Base-by-base conservation (phyloP, 2,113 vertebrate genomes). In the Mesocricetus auratus region DNA sequence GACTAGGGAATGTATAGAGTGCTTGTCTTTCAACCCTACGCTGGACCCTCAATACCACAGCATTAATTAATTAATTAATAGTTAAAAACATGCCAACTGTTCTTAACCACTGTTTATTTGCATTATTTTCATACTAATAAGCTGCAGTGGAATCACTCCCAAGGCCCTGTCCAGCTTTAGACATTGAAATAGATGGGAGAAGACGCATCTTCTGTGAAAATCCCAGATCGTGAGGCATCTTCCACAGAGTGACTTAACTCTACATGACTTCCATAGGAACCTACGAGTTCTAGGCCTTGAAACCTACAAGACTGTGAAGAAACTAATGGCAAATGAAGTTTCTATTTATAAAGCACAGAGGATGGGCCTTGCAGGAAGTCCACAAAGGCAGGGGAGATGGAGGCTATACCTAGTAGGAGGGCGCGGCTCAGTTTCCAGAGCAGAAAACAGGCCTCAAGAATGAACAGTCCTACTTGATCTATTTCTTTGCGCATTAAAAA, bases 281-380 rank as follows among this genome's bases (percentile, higher is more conserved):
- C 68, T 50, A 3, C 47, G 13, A 47, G 39, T 71, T 31, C 87
- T 78, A 86, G 17, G 5, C 60, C 78, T 24, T 71, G 33, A 92
- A 90, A 92, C 1, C 31, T 90, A 88, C 74, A 79, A 62, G 86
- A 39, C 31, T 75, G 21, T 87, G n/a, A 53, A 42, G 17, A 85
- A 75, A 42, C 39, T 68, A 90, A 50, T 45, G 50, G 39, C 17
- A 91, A 94, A 64, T 50, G 50, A 90, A 75, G 24, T 68, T 96
- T 96, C 85, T 71, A 45, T 90, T 88, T 26, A 58, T 16, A 85
- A 90, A 56, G 36, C 62, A 93, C 60, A 74, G 36, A 87, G 42
- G 47, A 86, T 21, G 39, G 53, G 33, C 16, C 22, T 81, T 77
- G 45, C 21, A 64, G 5, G 19, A 91, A 36, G 73, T 29, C 21